Percentiles rank a stretch among this genome's conserved stretches.
These are phyloP conservation scores for Sternarchorhynchus goeldii DNA, from an alignment of 2,797 vertebrate genomes.

Conservation along the genomic window DNA sequence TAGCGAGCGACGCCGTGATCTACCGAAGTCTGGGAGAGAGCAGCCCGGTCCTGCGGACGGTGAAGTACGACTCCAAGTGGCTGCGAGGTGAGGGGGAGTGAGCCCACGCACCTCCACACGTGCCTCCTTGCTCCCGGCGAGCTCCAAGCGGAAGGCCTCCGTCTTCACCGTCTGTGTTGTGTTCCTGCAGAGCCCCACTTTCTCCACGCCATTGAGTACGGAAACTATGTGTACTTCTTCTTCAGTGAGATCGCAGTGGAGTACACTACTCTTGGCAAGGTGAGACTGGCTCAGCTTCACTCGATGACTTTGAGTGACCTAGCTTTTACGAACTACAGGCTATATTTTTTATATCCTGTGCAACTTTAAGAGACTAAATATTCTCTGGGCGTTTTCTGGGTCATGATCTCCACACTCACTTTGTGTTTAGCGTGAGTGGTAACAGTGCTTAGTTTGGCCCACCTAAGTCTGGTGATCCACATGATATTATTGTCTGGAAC, in stretches of 20 bases:
- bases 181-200: conserved; percentile 87
- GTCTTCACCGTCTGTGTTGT: conserved; percentile 26
- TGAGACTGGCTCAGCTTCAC: conserved; percentile 59
- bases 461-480: neutral
- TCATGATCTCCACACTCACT: neutral
- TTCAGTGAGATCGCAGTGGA: conserved; percentile 94
- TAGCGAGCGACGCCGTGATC: conserved; percentile 91
- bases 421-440: neutral
- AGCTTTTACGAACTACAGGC: neutral
- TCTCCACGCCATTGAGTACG: conserved; percentile 88
- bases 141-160: conserved; percentile 15
- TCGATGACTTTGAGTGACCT: neutral
- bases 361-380: neutral
- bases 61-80: conserved; percentile 97
- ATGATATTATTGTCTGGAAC: too few relatives aligned
- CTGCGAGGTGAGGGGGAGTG: conserved; percentile 81
- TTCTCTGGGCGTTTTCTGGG: neutral
- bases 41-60: conserved; percentile 83
- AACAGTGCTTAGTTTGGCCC: neutral
- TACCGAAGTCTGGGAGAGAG: conserved; percentile 92
- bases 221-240: conserved; percentile 93
- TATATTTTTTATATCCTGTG: neutral
- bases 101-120: too few relatives aligned
- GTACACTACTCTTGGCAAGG: conserved; percentile 89
- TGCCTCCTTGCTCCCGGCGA: too few relatives aligned